These are phyloP conservation scores for Gallinago solitaria DNA, from an alignment of 2,797 vertebrate genomes.

Conservation along the genomic window DNA sequence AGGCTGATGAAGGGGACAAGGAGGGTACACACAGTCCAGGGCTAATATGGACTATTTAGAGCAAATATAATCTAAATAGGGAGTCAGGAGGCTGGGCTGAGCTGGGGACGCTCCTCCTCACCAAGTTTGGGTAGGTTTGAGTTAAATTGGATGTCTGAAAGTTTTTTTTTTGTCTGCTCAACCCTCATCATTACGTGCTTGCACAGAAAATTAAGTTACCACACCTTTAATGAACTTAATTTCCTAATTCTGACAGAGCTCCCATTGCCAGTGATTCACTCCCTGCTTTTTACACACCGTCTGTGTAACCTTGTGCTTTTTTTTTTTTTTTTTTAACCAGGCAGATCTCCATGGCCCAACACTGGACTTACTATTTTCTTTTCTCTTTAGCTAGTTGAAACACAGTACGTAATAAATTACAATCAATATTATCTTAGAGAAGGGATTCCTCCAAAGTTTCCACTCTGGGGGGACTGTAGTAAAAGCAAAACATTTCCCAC, in stretches of 20 bases:
- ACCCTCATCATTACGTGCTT: constrained; percentile 58
- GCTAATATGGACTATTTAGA: constrained; percentile 13
- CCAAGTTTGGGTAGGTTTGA: constrained; percentile 74
- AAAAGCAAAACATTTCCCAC: not conserved
- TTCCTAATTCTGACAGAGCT: constrained; percentile 74
- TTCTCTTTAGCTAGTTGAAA: not conserved
- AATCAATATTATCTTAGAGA: not conserved
- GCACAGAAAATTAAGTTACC: constrained; percentile 74
- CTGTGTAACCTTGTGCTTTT: constrained; percentile 10
- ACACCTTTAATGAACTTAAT: constrained; percentile 81
- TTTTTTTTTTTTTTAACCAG: not conserved
- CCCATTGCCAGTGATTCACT: constrained; percentile 77
- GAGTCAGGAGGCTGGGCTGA: constrained; percentile 55
- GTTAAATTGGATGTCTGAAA: not conserved
- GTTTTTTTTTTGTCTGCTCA: constrained; percentile 40
- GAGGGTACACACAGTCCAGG: not conserved
- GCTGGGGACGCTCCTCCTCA: constrained; percentile 7
- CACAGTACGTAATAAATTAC: not conserved
- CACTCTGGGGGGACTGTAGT: not conserved
- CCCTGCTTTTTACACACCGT: constrained; percentile 64
- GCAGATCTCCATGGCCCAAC: constrained; percentile 26
- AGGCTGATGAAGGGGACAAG: not conserved
- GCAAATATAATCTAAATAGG: constrained; percentile 13
- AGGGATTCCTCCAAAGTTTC: constrained; percentile 23
- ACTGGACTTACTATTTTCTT: constrained; percentile 16